phyloP scores from a whole-genome alignment of 2,113 vertebrate genomes.

The Vulpes vulpes region DNA sequence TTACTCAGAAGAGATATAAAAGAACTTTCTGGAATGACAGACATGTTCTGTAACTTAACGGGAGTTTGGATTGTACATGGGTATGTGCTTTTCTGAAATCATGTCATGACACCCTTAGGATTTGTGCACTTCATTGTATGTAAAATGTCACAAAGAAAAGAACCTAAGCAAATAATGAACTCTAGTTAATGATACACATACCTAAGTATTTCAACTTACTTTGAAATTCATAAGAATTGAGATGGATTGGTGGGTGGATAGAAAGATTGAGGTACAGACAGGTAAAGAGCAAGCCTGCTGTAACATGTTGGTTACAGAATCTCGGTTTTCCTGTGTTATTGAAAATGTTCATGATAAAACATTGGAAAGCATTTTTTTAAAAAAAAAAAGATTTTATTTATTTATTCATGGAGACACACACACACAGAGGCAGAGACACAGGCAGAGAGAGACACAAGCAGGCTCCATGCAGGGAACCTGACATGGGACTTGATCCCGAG shows the following conservation, averaged over 20 bases:
- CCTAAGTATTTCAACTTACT: not conserved
- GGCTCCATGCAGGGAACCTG: too few relatives aligned
- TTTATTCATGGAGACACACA: too few relatives aligned
- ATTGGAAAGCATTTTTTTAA: not conserved
- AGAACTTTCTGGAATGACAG: not conserved
- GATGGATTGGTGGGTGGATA: not conserved
- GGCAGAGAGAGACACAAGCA: too few relatives aligned
- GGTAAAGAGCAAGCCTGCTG: not conserved
- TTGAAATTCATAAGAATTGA: not conserved
- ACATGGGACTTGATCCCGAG: too few relatives aligned
- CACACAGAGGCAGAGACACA: too few relatives aligned
- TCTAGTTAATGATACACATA: not conserved
- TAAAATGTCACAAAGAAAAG: not conserved
- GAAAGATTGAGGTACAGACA: rapidly evolving
- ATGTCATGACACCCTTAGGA: not conserved
- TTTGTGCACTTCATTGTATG: not conserved
- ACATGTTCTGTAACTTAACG: not conserved
- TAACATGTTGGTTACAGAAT: not conserved
- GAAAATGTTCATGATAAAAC: not conserved
- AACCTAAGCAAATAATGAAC: not conserved
- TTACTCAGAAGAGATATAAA: not conserved
- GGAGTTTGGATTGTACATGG: not conserved
- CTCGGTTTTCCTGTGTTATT: not conserved
- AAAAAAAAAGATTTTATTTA: too few relatives aligned
- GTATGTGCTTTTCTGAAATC: not conserved